Percentiles rank a stretch among this genome's conserved stretches.
These are phyloP conservation scores for Dasypolia templi DNA, from an alignment of 2,888 invertebrate genomes.

Conservation along the genomic window DNA sequence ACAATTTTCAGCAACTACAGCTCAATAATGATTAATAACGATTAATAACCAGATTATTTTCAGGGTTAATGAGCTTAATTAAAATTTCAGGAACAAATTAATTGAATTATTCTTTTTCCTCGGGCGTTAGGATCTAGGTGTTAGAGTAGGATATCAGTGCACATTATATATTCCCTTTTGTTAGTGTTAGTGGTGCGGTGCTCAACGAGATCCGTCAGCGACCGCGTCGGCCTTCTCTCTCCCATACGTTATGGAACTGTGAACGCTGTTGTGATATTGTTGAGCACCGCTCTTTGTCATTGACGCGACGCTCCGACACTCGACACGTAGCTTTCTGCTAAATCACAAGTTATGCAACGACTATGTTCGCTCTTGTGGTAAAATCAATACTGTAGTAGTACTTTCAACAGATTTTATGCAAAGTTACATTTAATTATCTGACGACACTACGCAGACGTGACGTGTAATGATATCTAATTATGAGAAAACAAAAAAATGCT, in stretches of 20 bases:
- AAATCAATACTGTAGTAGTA: neutral
- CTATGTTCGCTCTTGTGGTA: neutral
- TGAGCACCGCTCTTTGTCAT: constrained; percentile 10
- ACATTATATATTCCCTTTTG: constrained; percentile 24
- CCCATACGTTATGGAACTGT: neutral
- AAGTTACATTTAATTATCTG: constrained; percentile 10
- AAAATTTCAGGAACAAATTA: constrained; percentile 85
- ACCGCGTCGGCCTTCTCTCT: neutral
- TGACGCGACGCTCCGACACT: constrained; percentile 8
- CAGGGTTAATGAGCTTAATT: constrained; percentile 83
- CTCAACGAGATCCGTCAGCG: neutral
- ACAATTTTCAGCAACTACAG: constrained; percentile 81
- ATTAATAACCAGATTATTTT: constrained; percentile 83
- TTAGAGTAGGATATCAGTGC: constrained; percentile 65
- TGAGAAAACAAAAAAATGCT: neutral
- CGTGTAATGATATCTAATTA: neutral
- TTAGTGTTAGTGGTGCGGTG: neutral
- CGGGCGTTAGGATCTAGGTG: constrained; percentile 76
- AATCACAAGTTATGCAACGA: neutral
- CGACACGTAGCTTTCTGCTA: constrained; percentile 6
- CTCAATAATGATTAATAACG: constrained; percentile 74
- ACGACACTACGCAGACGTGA: neutral
- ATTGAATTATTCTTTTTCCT: constrained; percentile 78
- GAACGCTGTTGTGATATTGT: neutral
- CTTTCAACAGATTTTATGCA: neutral